Conservation (phyloP, 2,797 vertebrate genomes). For the Catharus ustulatus region DNA sequence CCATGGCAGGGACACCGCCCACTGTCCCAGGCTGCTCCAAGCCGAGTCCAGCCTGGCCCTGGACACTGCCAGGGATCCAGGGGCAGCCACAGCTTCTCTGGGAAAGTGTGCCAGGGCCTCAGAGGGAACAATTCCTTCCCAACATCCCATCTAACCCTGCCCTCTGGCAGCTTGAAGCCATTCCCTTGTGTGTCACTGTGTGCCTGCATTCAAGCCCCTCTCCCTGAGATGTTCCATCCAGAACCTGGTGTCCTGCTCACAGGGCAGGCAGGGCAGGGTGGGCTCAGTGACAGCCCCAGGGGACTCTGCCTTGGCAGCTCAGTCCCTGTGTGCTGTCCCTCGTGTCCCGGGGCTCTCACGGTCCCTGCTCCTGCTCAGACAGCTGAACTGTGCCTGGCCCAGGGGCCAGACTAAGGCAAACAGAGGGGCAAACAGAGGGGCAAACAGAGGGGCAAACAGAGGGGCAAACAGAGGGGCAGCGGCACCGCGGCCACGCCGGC, state of each 20-base stretch:
- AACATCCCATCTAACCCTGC: neutral
- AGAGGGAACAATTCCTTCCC: neutral
- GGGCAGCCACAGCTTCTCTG: neutral
- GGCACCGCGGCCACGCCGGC: neutral
- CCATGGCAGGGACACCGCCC: neutral
- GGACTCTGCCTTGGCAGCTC: accelerated
- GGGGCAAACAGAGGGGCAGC: neutral
- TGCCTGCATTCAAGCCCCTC: neutral
- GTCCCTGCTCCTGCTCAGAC: neutral
- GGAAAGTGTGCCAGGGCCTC: neutral
- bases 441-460: neutral
- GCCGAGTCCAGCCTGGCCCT: neutral
- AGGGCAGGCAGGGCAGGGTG: accelerated
- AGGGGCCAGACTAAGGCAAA: neutral
- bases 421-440: neutral
- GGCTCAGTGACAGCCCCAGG: accelerated
- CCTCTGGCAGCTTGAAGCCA: neutral
- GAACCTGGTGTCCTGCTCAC: neutral
- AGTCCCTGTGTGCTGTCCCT: accelerated
- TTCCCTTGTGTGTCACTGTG: neutral
- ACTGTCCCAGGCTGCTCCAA: accelerated
- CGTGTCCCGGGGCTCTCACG: accelerated
- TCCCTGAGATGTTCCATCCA: neutral
- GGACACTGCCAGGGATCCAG: neutral
- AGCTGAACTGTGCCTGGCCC: neutral